These are phyloP conservation scores for Lampropteryx suffumata DNA, from an alignment of 2,888 invertebrate species.

Conservation along the genomic window DNA sequence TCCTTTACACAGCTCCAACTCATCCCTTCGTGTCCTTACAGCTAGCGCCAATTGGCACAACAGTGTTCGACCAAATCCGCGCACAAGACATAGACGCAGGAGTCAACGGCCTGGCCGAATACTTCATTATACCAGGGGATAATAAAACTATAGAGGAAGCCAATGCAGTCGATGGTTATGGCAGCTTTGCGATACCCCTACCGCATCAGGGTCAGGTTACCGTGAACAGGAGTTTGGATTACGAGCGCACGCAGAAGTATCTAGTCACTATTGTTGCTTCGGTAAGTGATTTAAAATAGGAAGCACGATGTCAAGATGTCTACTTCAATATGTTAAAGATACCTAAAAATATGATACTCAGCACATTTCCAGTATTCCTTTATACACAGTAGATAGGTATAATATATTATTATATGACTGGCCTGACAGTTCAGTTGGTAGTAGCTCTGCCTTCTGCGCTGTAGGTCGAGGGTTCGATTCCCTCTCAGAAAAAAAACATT, in stretches of 20 bases:
- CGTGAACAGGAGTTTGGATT: conserved; percentile 92
- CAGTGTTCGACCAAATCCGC: conserved; percentile 91
- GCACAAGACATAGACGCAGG: conserved; percentile 93
- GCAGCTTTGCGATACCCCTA: conserved; percentile 91
- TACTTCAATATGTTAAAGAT: no score
- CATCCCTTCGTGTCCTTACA: no score
- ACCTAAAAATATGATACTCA: no score
- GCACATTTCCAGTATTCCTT: no score
- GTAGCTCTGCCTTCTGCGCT: no score
- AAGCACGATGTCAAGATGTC: no score
- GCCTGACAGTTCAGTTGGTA: no score
- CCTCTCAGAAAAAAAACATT: no score
- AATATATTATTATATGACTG: no score
- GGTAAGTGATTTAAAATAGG: conserved; percentile 84
- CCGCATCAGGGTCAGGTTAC: conserved; percentile 95
- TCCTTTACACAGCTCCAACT: conserved; percentile 8
- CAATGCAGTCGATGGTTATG: conserved; percentile 89
- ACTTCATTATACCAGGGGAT: conserved; percentile 89
- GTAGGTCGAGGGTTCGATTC: no score
- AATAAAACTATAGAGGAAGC: conserved; percentile 65
- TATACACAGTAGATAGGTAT: no score
- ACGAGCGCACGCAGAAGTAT: conserved; percentile 93
- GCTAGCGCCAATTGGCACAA: conserved; percentile 93
- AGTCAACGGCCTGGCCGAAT: conserved; percentile 94
- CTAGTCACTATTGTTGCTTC: conserved; percentile 94